A percentile compares a stretch with the other conserved stretches of the same genome.
phyloP scores from a whole-genome alignment of 2,888 invertebrate species.

The Timema cristinae region DNA sequence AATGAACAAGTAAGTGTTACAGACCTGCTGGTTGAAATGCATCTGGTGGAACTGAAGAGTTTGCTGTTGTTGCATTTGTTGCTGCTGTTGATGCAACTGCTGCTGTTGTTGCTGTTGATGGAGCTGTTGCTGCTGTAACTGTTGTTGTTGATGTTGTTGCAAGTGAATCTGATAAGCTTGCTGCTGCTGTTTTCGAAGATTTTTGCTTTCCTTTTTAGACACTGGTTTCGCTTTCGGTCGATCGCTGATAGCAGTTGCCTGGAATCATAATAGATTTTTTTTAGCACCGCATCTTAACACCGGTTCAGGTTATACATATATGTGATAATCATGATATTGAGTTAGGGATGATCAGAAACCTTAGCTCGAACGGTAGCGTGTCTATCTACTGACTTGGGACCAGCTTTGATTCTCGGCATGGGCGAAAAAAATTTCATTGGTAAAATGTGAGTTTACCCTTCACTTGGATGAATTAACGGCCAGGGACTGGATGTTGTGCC shows the following conservation, averaged over 20 bases:
- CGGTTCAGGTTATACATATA: too few relatives aligned
- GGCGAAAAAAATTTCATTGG: too few relatives aligned
- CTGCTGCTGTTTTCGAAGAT: constrained; percentile 54
- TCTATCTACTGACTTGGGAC: too few relatives aligned
- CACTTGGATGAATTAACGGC: too few relatives aligned
- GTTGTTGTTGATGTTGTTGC: constrained; percentile 47
- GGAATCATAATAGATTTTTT: constrained; percentile 27
- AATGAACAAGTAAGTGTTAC: constrained; percentile 33
- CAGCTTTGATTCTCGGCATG: too few relatives aligned
- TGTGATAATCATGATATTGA: too few relatives aligned
- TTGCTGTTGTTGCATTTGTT: constrained; percentile 45
- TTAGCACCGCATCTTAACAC: too few relatives aligned
- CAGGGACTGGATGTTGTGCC: too few relatives aligned
- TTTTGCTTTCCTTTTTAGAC: constrained; percentile 75
- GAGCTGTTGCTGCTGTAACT: constrained; percentile 42
- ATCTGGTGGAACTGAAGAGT: constrained; percentile 44
- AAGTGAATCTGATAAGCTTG: constrained; percentile 32
- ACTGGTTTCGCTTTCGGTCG: constrained; percentile 78
- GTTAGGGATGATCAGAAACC: too few relatives aligned
- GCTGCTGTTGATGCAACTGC: constrained; percentile 44
- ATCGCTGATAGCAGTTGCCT: constrained; percentile 76
- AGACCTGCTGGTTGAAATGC: constrained; percentile 41
- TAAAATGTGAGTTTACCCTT: too few relatives aligned
- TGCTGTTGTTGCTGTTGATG: constrained; percentile 43
- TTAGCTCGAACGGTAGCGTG: too few relatives aligned